Conservation (phyloP, 2,888 invertebrate genomes). For the Fabriciana adippe region DNA sequence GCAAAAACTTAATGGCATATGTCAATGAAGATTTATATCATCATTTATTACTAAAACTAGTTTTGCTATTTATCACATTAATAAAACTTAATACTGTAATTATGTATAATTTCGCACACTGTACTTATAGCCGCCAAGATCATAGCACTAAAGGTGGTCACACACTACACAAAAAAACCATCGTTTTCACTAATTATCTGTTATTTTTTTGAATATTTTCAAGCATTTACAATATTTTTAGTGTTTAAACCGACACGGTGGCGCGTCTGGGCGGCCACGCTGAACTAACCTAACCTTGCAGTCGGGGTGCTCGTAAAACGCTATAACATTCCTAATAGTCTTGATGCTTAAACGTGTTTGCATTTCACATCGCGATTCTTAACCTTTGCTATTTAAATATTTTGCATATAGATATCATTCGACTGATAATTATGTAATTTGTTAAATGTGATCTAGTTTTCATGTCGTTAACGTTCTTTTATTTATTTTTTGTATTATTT, state of each 20-base stretch:
- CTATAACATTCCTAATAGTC: conserved; percentile 50
- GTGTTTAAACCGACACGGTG: conserved; percentile 48
- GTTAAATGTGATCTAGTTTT: not conserved
- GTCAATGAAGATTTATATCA: conserved; percentile 5
- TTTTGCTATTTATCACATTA: not conserved
- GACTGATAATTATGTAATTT: conserved; percentile 20
- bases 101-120: too few species aligned
- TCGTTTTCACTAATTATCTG: not conserved
- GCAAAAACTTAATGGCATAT: conserved; percentile 6
- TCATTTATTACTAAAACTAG: not conserved
- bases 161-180: too few species aligned
- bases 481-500: not conserved
- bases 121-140: too few species aligned
- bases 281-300: conserved; percentile 79
- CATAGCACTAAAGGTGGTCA: too few species aligned
- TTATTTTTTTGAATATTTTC: conserved; percentile 6
- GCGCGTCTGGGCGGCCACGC: conserved; percentile 74
- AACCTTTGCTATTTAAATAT: conserved; percentile 20
- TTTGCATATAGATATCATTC: conserved; percentile 6
- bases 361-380: conserved; percentile 23
- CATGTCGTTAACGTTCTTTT: not conserved
- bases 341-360: conserved; percentile 62
- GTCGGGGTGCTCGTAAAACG: conserved; percentile 58
- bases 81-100: too few species aligned
- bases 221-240: conserved; percentile 1